Evolutionary conservation across 1,140 invertebrate genomes (phyloP), one percentile per base, ranked within the genome.

Genomic region (Atta texana): DNA sequence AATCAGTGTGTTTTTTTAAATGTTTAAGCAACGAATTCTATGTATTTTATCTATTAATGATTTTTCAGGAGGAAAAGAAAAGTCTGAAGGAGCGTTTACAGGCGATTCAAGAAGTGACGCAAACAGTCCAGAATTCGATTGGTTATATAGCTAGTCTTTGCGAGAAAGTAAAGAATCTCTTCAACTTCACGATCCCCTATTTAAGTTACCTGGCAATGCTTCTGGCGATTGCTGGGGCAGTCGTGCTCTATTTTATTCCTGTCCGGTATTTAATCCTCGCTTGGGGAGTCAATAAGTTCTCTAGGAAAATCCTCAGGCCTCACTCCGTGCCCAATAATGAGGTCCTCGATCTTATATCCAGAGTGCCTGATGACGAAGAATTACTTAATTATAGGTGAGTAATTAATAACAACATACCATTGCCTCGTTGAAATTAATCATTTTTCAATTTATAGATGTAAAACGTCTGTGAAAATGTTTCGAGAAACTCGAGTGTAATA

Each of bases 221-320:
- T 12, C 95, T 98, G 75, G 93, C 98, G 2, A 91, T 97, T 64
- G 94, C 96, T n/a, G 97, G 96, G 6, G 96, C 96, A 80, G 88
- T 98, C 55, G 97, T 99, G 5, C 95, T 99, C 3, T 99, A 99
- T 93, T 97, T 97, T 86, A 97, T 99, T 91, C 99, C 99, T 18
- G 94, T 99, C 53, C 96, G 99, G 93, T 99, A 98, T 94, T 96
- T 99, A 18, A 96, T 99, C 18, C 97, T 99, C 96, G 96, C 97
- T n/a, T 99, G 99, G 99, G 99, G 99, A 94, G 96, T 99, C 31
- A 99, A 99, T 95, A 99, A 99, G 95, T 99, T 99, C 95, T 97
- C 98, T 12, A 97, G 99, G 87, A 98, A 99, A 95, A 96, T 99
- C 77, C 94, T 99, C 55, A 96, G 98, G 87, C 99, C 99, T 16